These are phyloP conservation scores for Porites cylindrica DNA, from an alignment of 92 coral and sea anemone genomes.

Conservation along the genomic window DNA sequence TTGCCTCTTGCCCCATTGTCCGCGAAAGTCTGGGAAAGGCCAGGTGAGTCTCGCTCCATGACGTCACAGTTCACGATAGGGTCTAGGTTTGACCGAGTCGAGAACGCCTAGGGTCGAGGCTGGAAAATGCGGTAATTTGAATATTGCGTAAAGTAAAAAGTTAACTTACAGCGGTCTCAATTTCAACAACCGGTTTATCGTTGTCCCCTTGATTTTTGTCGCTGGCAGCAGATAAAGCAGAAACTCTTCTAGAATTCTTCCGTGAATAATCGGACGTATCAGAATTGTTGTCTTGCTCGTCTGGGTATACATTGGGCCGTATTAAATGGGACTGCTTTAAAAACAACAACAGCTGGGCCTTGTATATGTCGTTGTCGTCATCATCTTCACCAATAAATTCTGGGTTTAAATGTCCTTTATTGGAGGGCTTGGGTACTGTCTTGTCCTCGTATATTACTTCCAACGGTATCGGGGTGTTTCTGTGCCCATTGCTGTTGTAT, in stretches of 20 bases:
- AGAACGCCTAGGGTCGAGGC: too few relatives aligned
- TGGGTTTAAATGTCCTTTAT: conserved; percentile 71
- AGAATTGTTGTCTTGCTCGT: conserved; percentile 72
- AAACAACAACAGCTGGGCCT: conserved; percentile 86
- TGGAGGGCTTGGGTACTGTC: conserved; percentile 45
- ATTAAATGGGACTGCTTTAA: conserved; percentile 88
- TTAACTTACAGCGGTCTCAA: conserved; percentile 3
- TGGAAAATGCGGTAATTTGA: too few relatives aligned
- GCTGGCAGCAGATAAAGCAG: conserved; percentile 49
- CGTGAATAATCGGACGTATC: conserved; percentile 71
- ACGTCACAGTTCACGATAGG: too few relatives aligned
- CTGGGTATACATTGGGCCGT: conserved; percentile 58
- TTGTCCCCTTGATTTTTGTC: background rate
- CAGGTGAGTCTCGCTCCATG: too few relatives aligned
- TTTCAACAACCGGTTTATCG: background rate
- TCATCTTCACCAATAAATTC: conserved; percentile 82
- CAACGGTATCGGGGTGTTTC: conserved; percentile 55
- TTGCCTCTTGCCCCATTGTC: too few relatives aligned
- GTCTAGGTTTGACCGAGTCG: too few relatives aligned
- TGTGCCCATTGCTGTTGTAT: conserved; percentile 35
- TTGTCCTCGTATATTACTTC: conserved; percentile 77
- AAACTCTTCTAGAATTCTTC: conserved; percentile 57
- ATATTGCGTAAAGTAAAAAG: background rate
- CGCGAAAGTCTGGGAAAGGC: too few relatives aligned
- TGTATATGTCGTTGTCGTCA: conserved; percentile 93